Base-by-base conservation (phyloP, 1,140 invertebrate species). In the Dolichoris vasculosae region DNA sequence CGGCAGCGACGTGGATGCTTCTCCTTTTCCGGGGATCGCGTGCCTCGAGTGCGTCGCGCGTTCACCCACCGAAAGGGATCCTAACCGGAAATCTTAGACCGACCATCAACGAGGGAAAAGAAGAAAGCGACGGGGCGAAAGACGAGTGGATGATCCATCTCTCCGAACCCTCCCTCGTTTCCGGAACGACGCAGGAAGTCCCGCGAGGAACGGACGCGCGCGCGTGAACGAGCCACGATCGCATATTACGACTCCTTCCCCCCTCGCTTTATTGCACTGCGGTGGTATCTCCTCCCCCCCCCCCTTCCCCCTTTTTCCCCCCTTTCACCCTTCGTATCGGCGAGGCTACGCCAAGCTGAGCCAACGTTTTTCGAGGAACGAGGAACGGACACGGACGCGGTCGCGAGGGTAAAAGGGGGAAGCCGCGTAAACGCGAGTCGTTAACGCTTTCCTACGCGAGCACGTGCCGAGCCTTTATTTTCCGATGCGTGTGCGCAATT, bases 61-160 rank as follows among this genome's bases (percentile, higher is more conserved):
- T 20, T 23, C n/a, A 35, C 32, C 76, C 76, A 17, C 32, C 40
- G 76, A 78, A 87, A 73, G 76, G 75, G 82, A 83, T 51, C 43
- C 80, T 23, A 75, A 82, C 86, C 87, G 88, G 86, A 88, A 86
- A 87, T 86, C 88, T 87, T 51, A 38, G 55, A 17, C 80, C 67
- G 35, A 43, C 77, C 85, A 81, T 69, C 64, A 30, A 32, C 1
- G 75, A 9, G 73, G 51, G 32, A n/a, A n/a, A n/a, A n/a, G n/a
- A n/a, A n/a, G n/a, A 32, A 30, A 1, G 15, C 38, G 46, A 32
- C 1, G 15, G 48, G 20, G 11, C 15, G 46, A 55, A 6, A 55
- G 73, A n/a, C 20, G 73, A 76, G 76, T 9, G 46, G 48, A 35
- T 48, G 46, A 76, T 83, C 51, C 69, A 43, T 76, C 71, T 59